Conservation (phyloP, 1,140 invertebrate species). For the Limonius californicus region DNA sequence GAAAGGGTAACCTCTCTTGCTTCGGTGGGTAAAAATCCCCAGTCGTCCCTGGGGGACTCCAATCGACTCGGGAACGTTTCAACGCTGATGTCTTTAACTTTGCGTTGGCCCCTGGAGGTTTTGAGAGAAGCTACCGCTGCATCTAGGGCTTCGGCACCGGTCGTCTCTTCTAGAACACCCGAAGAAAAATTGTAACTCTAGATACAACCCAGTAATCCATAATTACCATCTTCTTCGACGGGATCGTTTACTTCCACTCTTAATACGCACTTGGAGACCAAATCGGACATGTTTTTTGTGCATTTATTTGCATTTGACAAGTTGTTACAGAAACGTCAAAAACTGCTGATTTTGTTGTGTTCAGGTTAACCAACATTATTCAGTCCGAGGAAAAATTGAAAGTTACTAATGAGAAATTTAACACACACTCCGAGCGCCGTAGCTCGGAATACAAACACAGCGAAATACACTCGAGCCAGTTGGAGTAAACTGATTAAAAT, state of each 20-base stretch:
- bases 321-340: too few relatives aligned
- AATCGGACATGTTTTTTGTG: constrained; percentile 47
- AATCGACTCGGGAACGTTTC: constrained; percentile 59
- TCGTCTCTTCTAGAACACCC: constrained; percentile 19
- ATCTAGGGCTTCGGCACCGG: constrained; percentile 38
- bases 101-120: constrained; percentile 53
- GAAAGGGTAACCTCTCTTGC: constrained; percentile 46
- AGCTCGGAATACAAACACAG: too few relatives aligned
- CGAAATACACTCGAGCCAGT: too few relatives aligned
- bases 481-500: too few relatives aligned
- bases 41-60: constrained; percentile 49
- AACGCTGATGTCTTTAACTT: constrained; percentile 59
- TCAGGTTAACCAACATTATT: too few relatives aligned
- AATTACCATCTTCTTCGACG: not conserved
- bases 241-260: constrained; percentile 53
- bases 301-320: too few relatives aligned
- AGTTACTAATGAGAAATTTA: too few relatives aligned
- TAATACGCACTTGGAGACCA: constrained; percentile 56
- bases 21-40: constrained; percentile 46
- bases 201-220: too few relatives aligned
- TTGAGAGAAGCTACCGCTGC: constrained; percentile 29
- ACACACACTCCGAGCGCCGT: too few relatives aligned
- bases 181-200: not conserved
- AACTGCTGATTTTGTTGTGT: too few relatives aligned
- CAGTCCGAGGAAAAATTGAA: too few relatives aligned